Evolutionary conservation across 2,888 invertebrate species (phyloP).

Genomic region (Euzophera pinguis): DNA sequence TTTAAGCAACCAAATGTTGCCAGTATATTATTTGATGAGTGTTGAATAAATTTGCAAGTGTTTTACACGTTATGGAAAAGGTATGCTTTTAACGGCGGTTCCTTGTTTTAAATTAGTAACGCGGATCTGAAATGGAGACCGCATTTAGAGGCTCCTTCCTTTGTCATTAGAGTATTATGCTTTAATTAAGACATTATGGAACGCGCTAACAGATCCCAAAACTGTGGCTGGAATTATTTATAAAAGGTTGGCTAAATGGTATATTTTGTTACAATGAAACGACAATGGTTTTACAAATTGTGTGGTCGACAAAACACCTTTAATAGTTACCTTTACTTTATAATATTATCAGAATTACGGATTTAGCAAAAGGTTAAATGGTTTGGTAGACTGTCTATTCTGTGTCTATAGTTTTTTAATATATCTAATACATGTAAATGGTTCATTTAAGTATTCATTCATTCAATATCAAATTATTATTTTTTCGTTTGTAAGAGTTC

Average conservation of each 20-base stretch:
- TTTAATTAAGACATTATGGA: slow-evolving; percentile 7
- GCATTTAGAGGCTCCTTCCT: background rate
- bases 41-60: slow-evolving; percentile 70
- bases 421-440: no score
- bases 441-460: no score
- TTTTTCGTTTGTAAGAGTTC: no score
- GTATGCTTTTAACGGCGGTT: slow-evolving; percentile 57
- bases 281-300: no score
- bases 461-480: no score
- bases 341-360: no score
- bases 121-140: slow-evolving; percentile 27
- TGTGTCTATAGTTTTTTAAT: no score
- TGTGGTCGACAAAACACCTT: no score
- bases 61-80: slow-evolving; percentile 58
- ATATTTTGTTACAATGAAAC: background rate
- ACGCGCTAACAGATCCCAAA: background rate
- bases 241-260: background rate
- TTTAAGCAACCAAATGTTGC: slow-evolving; percentile 35
- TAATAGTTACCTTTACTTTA: no score
- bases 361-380: no score
- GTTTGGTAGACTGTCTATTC: no score
- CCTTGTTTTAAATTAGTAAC: slow-evolving; percentile 53
- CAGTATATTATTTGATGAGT: slow-evolving; percentile 56
- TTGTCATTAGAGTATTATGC: slow-evolving; percentile 9
- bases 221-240: background rate